Base-by-base conservation (phyloP, 2,797 vertebrate species). In the Coendou prehensilis region DNA sequence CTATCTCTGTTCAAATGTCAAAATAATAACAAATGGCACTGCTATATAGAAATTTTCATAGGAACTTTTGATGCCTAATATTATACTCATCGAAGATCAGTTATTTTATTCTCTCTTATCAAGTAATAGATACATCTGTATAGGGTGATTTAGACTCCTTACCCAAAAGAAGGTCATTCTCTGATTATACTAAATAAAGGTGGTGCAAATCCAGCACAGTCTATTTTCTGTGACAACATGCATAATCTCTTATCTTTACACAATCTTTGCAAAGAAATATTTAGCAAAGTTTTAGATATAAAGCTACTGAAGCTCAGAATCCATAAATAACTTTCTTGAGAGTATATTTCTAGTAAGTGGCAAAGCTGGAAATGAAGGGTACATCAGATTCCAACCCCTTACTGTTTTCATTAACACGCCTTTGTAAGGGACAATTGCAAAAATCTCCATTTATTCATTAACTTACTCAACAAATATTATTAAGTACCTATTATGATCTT, bases 21-120 rank as follows among this genome's bases (percentile, higher is more conserved):
- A 93, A 92, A 93, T 75, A 41, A 50, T 84, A 87, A 47, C 57
- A 81, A 41, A 63, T 73, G 45, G 56, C 67, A 59, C 20, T 73
- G 15, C 80, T 63, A 45, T 11, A 22, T 22, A 45, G 30, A 92
- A 85, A 92, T 52, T 5, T 89, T 81, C 67, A 37, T n/a, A 88
- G 50, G 15, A 95, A 96, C 41, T 82, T 89, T n/a, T 87, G 84
- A 93, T 76, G 78, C 15, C 45, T 87, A 69, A 52, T 57, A 75
- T 22, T 81, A 71, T 4, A 71, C 33, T 88, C 30, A 61, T 90
- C 80, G 11, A 57, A 91, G 71, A 94, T 71, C 69, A 80, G 50
- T 80, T 85, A 78, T 57, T 84, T 83, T 47, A 52, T 71, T 59
- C 57, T 64, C 26, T 86, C 20, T 45, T 82, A 75, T 14, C 69